Conservation (phyloP, 2,888 invertebrate genomes). For the Cephonodes hylas region DNA sequence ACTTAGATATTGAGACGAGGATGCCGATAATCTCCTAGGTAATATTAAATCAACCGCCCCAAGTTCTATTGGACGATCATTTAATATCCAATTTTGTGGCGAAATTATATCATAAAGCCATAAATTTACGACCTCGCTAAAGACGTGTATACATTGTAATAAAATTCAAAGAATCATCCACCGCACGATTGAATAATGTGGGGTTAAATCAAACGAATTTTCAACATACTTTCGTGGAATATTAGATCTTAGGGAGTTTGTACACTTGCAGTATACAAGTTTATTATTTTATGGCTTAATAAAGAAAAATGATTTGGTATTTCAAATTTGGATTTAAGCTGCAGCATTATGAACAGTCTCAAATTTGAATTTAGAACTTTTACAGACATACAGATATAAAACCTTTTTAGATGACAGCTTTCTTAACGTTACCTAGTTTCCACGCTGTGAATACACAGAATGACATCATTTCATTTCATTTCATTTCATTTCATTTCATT, state of each 20-base stretch:
- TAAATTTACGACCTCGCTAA: constrained; percentile 11
- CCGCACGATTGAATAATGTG: constrained; percentile 10
- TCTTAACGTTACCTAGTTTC: too few relatives aligned
- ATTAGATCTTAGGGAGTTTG: constrained; percentile 17
- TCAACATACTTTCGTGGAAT: constrained; percentile 27
- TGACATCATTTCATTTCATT: too few relatives aligned
- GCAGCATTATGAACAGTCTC: too few relatives aligned
- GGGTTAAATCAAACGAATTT: constrained; percentile 35
- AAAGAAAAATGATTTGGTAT: too few relatives aligned
- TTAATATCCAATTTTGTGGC: constrained; percentile 4
- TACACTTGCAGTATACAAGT: background rate
- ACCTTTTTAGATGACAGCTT: too few relatives aligned
- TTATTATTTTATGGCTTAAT: background rate
- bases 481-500: too few relatives aligned
- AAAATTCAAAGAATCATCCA: constrained; percentile 16
- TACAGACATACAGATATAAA: too few relatives aligned
- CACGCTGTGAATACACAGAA: too few relatives aligned
- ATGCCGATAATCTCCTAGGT: background rate
- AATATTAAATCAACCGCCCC: background rate
- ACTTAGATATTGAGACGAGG: background rate
- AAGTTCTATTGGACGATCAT: background rate
- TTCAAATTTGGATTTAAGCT: too few relatives aligned
- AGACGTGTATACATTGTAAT: constrained; percentile 12
- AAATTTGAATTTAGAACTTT: too few relatives aligned
- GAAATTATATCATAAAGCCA: constrained; percentile 8